Evolutionary conservation across 2,888 invertebrate species (phyloP).

Genomic region (Erynnis tages): DNA sequence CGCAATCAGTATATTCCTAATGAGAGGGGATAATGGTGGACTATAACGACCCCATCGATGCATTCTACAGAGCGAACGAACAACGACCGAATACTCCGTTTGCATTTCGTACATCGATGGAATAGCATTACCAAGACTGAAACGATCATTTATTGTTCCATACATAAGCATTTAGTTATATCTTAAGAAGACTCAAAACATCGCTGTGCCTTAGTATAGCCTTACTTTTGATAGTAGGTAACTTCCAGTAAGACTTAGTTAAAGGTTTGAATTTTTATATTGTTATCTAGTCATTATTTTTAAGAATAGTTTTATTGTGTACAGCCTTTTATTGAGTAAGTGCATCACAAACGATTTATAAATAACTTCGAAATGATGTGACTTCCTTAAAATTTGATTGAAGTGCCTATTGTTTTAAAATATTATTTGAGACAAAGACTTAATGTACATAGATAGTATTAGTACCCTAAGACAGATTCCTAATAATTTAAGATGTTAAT

Average conservation of each 20-base stretch:
- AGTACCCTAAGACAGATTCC: constrained; percentile 77
- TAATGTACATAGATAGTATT: constrained; percentile 59
- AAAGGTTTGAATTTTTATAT: constrained; percentile 52
- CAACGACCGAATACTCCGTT: constrained; percentile 61
- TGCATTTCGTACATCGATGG: constrained; percentile 68
- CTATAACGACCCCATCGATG: constrained; percentile 76
- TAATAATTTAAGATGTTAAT: constrained; percentile 67
- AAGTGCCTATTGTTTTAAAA: constrained; percentile 12
- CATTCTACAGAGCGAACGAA: constrained; percentile 68
- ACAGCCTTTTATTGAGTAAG: constrained; percentile 25
- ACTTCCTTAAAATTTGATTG: constrained; percentile 14
- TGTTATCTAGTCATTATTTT: constrained; percentile 76
- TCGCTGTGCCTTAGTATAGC: constrained; percentile 75
- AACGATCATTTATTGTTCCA: constrained; percentile 65
- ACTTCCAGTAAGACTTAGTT: constrained; percentile 58
- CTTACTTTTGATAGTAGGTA: constrained; percentile 49
- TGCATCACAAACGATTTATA: constrained; percentile 25
- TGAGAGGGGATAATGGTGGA: constrained; percentile 79
- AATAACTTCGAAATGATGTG: constrained; percentile 19
- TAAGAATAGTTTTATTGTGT: constrained; percentile 50
- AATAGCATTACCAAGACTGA: constrained; percentile 74
- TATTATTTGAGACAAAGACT: constrained; percentile 70
- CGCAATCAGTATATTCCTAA: constrained; percentile 82
- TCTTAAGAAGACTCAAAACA: constrained; percentile 60
- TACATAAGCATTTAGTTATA: constrained; percentile 66